Evolutionary conservation across 2,888 invertebrate genomes (phyloP).

Genomic region (Xylota segnis): DNA sequence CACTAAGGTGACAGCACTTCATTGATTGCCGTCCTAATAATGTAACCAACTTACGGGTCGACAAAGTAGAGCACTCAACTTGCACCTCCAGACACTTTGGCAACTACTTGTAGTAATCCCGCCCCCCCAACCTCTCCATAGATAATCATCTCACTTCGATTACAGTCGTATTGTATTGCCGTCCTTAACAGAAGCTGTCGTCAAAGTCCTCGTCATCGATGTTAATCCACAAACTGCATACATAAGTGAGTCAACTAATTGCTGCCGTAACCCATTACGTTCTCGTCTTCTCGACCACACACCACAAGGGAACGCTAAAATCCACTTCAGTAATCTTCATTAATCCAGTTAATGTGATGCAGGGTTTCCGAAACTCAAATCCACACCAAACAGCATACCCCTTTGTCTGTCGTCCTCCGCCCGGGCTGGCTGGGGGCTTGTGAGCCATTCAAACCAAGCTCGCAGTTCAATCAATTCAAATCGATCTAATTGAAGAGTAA

Average conservation of each 20-base stretch:
- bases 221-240: conserved; percentile 27
- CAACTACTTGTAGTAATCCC: background rate
- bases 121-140: background rate
- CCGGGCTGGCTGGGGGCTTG: background rate
- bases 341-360: conserved; percentile 67
- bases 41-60: background rate
- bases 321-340: conserved; percentile 66
- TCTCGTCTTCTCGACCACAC: background rate
- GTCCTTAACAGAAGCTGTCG: background rate
- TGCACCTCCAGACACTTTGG: background rate
- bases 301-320: conserved; percentile 11
- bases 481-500: conserved; percentile 69
- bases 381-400: conserved; percentile 43
- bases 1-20: too few species aligned
- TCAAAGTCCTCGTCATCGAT: background rate
- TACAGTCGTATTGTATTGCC: background rate
- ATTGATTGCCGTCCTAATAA: background rate
- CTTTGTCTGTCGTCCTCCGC: conserved; percentile 6
- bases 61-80: conserved; percentile 13
- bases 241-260: conserved; percentile 42
- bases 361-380: conserved; percentile 58
- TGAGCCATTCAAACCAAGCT: conserved; percentile 35
- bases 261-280: background rate
- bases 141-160: conserved; percentile 3
- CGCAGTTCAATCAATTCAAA: conserved; percentile 59